Evolutionary conservation across 2,888 invertebrate species (phyloP).

Genomic region (Baronia brevicornis): DNA sequence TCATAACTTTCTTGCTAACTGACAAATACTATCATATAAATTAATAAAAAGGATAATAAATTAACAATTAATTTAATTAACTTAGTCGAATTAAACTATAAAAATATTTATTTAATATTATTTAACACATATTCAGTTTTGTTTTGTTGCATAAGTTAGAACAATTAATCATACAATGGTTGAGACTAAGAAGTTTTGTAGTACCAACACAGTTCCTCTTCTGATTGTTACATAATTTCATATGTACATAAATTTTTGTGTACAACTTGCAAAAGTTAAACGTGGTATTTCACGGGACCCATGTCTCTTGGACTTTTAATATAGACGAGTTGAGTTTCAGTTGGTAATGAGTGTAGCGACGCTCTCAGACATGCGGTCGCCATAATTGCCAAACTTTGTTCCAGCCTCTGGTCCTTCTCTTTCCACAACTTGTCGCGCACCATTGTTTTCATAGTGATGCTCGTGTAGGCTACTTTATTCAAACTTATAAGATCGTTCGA

Average conservation of each 20-base stretch:
- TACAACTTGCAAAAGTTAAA: constrained; percentile 18
- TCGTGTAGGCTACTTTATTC: constrained; percentile 39
- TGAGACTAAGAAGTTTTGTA: too few relatives aligned
- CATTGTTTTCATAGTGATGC: constrained; percentile 65
- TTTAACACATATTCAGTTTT: too few relatives aligned
- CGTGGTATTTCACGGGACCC: constrained; percentile 35
- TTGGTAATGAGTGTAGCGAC: constrained; percentile 70
- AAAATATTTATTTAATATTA: too few relatives aligned
- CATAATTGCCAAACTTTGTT: constrained; percentile 74
- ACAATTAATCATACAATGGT: too few relatives aligned
- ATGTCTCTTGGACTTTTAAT: constrained; percentile 63
- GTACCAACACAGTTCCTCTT: too few relatives aligned
- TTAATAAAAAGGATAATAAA: too few relatives aligned
- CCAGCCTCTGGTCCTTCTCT: constrained; percentile 44
- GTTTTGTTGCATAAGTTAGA: too few relatives aligned
- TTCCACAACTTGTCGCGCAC: constrained; percentile 57
- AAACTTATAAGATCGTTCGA: constrained; percentile 14
- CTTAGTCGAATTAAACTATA: too few relatives aligned
- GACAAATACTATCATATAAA: too few relatives aligned
- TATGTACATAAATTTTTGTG: constrained; percentile 3
- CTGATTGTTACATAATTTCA: too few relatives aligned
- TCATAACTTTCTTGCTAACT: constrained; percentile 12
- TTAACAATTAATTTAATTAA: too few relatives aligned
- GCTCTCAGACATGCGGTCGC: constrained; percentile 73
- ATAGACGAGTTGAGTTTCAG: constrained; percentile 65